Evolutionary conservation across 2,888 invertebrate genomes (phyloP), one percentile per base, ranked within the genome.

Genomic region (Trachelus troglodyta): DNA sequence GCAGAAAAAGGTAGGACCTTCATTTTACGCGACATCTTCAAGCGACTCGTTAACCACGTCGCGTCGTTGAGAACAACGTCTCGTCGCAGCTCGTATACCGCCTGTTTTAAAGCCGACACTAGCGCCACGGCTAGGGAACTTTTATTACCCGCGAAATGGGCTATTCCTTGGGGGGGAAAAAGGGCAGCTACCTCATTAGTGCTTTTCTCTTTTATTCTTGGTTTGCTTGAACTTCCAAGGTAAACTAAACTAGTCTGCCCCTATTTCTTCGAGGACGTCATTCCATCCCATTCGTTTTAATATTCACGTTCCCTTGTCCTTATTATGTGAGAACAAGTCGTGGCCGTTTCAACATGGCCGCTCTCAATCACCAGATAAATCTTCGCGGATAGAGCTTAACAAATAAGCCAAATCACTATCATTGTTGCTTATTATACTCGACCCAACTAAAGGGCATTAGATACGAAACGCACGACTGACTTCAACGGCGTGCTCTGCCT

Each of bases 171-270:
- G 12, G 0, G 4, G 35, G 35, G 12, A 0, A 83, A 86, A 87
- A 85, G 87, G 87, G 87, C 87, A 87, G 87, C 84, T 84, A 87
- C 87, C 87, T 87, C 87, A 87, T 87, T 87, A 86, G 83, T 81
- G 82, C 81, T 73, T 81, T 23, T 23, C 9, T 56, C 56, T 56
- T 23, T 56, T 56, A 56, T 56, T 56, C 56, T 56, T 56, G 56
- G 6, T 9, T 23, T 56, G 56, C 56, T 56, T 23, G 56, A 23
- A 56, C 23, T 56, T 23, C 2, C 23, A 56, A 23, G 56, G 23
- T 56, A 56, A 56, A 23, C 56, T 56, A 56, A 56, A 56, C 56
- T 56, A 56, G 56, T 23, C 56, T 56, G 56, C 9, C 23, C 56
- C 23, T 56, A 56, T 56, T 56, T 56, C 56, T 9, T 23, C 23